These are phyloP conservation scores for Tetragnatha versicolor DNA, from an alignment of 1,140 invertebrate genomes.

Conservation along the genomic window DNA sequence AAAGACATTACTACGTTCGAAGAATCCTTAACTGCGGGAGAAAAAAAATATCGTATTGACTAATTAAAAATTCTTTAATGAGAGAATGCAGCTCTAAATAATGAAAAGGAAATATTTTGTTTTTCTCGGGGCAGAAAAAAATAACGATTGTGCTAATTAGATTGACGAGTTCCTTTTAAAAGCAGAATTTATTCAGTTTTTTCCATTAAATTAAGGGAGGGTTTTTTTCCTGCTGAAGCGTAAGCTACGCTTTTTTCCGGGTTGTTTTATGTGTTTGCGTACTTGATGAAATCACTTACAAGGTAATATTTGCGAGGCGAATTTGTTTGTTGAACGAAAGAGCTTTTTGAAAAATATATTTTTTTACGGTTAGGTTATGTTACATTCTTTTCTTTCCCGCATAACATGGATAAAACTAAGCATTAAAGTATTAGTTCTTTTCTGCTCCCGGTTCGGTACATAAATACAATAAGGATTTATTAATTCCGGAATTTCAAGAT, in stretches of 20 bases:
- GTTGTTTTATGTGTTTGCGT: slow-evolving; percentile 40
- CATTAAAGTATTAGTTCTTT: too few species aligned
- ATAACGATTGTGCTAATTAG: slow-evolving; percentile 53
- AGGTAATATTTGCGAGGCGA: slow-evolving; percentile 36
- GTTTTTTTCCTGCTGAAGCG: background rate
- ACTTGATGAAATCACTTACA: slow-evolving; percentile 55
- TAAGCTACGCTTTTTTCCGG: slow-evolving; percentile 11
- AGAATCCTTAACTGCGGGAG: background rate
- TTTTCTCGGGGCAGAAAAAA: slow-evolving; percentile 33
- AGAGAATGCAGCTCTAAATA: slow-evolving; percentile 45
- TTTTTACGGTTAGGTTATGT: too few species aligned
- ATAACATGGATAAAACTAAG: too few species aligned
- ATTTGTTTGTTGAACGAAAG: slow-evolving; percentile 43
- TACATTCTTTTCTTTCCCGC: too few species aligned
- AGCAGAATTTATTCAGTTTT: slow-evolving; percentile 35
- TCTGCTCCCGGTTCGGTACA: too few species aligned
- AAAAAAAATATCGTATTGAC: slow-evolving; percentile 45
- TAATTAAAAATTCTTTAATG: slow-evolving; percentile 55
- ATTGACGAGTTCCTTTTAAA: slow-evolving; percentile 50
- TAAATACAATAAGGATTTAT: too few species aligned
- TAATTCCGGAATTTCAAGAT: too few species aligned
- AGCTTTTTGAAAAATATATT: slow-evolving; percentile 6
- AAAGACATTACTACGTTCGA: slow-evolving; percentile 11
- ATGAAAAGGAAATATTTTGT: slow-evolving; percentile 42
- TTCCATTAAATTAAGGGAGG: slow-evolving; percentile 3